phyloP scores from a whole-genome alignment of 64 coral and sea anemone species.

The Anthopleura sola region DNA sequence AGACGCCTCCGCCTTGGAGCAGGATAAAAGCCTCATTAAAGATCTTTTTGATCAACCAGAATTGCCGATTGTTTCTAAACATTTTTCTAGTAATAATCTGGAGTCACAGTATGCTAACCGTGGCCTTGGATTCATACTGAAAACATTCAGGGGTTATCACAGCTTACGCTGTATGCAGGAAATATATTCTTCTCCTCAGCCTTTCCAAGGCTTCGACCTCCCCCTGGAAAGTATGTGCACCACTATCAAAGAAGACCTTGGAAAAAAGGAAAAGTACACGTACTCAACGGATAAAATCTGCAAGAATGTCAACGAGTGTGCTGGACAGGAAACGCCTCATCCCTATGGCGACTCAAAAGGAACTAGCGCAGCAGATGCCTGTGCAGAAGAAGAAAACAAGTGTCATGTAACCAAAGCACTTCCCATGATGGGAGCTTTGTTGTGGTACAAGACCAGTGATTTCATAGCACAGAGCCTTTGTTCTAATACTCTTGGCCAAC shows the following conservation, averaged over 20 bases:
- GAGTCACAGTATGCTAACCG: neutral
- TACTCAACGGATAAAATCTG: constrained; percentile 23
- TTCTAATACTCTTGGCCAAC: too few relatives aligned
- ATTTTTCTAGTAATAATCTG: neutral
- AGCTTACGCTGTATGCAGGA: neutral
- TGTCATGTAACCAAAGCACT: constrained; percentile 36
- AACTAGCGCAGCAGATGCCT: constrained; percentile 16
- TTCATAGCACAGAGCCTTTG: too few relatives aligned
- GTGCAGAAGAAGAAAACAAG: neutral
- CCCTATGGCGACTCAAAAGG: constrained; percentile 25
- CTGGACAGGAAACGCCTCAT: constrained; percentile 23
- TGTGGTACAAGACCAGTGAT: constrained; percentile 39
- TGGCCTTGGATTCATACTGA: constrained; percentile 33
- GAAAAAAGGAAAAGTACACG: neutral
- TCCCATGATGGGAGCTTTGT: constrained; percentile 36
- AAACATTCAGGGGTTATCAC: neutral
- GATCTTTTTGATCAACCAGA: neutral
- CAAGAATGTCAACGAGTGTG: constrained; percentile 25
- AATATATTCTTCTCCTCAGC: neutral
- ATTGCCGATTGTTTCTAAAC: neutral
- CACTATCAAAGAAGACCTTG: constrained; percentile 6
- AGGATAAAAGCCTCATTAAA: neutral
- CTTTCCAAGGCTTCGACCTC: neutral
- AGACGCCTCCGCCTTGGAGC: neutral
- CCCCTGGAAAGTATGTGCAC: constrained; percentile 21